Percentiles rank a stretch among this genome's conserved stretches.
Conservation (phyloP, 1,140 invertebrate species). For the Eulimnadia texana region DNA sequence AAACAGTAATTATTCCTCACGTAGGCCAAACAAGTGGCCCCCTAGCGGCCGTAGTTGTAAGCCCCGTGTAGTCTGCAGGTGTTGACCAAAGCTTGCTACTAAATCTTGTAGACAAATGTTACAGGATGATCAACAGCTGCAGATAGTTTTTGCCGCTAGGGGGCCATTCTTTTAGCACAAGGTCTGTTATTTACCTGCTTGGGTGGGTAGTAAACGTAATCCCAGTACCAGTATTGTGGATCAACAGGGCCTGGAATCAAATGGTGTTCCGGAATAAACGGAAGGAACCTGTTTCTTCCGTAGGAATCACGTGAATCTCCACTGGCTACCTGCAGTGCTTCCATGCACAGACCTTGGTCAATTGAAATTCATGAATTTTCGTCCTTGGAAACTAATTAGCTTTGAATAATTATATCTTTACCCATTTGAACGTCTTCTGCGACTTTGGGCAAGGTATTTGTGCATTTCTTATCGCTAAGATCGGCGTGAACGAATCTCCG, state of each 20-base stretch:
- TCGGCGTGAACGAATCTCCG: constrained; percentile 11
- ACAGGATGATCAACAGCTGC: neutral
- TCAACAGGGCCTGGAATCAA: constrained; percentile 68
- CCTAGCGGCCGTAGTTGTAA: no score
- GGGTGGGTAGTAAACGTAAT: constrained; percentile 81
- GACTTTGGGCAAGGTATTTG: constrained; percentile 5
- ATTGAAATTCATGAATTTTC: neutral
- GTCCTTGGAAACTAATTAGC: neutral
- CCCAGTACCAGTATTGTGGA: constrained; percentile 87
- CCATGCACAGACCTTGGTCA: constrained; percentile 56
- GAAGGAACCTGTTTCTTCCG: constrained; percentile 80
- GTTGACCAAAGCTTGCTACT: no score
- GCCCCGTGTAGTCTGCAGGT: no score
- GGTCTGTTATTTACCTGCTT: constrained; percentile 50
- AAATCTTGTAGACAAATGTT: no score
- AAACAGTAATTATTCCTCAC: no score
- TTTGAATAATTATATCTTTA: neutral
- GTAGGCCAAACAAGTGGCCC: no score
- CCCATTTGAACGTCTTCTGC: constrained; percentile 17
- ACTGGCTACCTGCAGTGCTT: constrained; percentile 74
- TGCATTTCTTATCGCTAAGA: neutral
- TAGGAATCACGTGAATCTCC: constrained; percentile 68
- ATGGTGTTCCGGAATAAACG: constrained; percentile 83
- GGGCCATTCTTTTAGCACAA: constrained; percentile 7
- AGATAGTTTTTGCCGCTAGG: no score